Conservation (phyloP, 2,888 invertebrate genomes). For the Emmelina monodactyla region DNA sequence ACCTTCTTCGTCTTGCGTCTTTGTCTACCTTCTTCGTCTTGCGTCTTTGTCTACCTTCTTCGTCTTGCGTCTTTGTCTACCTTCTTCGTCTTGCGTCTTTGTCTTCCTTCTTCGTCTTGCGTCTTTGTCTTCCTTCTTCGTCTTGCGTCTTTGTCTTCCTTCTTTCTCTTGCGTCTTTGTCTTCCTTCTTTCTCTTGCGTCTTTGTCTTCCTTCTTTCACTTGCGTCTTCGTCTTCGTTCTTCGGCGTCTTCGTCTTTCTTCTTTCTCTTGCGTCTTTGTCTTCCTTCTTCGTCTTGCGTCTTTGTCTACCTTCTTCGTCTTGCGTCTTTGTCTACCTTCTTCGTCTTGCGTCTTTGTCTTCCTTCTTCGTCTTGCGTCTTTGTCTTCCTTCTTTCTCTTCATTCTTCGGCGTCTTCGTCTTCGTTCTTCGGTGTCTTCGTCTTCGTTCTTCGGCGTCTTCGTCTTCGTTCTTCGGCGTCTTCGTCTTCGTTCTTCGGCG, state of each 20-base stretch:
- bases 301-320: conserved; percentile 1
- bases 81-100: not conserved
- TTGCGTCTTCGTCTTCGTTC: too few relatives aligned
- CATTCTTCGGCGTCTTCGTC: not conserved
- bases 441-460: not conserved
- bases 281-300: conserved; percentile 7
- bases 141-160: not conserved
- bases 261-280: conserved; percentile 1
- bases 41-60: not conserved
- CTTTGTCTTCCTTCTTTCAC: too few relatives aligned
- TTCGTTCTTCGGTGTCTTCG: conserved; percentile 1
- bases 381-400: not conserved
- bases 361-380: conserved; percentile 3
- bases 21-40: conserved; percentile 3
- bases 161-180: too few relatives aligned
- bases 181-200: too few relatives aligned
- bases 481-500: not conserved
- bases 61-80: not conserved
- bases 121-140: conserved; percentile 8
- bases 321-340: conserved; percentile 2
- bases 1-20: conserved; percentile 2
- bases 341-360: not conserved
- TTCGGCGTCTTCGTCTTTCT: conserved; percentile 1
- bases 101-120: conserved; percentile 2
- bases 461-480: not conserved